Percentiles rank a stretch among this genome's conserved stretches.
Conservation (phyloP, 2,797 vertebrate species). For the Hemibagrus guttatus region DNA sequence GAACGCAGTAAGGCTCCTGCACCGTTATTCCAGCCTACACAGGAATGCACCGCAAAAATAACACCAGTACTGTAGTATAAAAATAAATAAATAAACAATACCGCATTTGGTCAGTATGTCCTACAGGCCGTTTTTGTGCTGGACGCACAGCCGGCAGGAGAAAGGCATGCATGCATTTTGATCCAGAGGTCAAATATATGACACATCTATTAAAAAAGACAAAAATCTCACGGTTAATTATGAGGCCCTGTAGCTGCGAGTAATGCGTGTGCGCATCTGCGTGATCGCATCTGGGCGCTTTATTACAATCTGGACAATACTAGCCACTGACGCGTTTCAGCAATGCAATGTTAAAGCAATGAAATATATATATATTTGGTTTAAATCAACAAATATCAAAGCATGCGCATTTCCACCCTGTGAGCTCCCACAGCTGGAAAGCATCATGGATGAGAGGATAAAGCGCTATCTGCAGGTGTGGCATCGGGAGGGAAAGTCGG, state of each 20-base stretch:
- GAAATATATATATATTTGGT: too few species aligned
- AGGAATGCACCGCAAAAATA: neutral
- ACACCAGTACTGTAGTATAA: too few species aligned
- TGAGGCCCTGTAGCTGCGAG: neutral
- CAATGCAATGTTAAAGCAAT: too few species aligned
- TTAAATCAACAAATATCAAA: neutral
- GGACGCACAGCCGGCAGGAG: neutral
- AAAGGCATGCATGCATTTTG: neutral
- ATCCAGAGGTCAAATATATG: neutral
- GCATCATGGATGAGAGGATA: slow-evolving; percentile 31
- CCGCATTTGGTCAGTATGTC: neutral
- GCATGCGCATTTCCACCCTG: neutral
- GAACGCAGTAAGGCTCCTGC: neutral
- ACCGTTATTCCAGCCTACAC: slow-evolving; percentile 3
- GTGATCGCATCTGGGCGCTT: neutral
- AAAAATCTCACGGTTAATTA: neutral
- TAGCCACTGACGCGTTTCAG: neutral
- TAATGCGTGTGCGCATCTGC: slow-evolving; percentile 3
- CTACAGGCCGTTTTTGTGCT: neutral
- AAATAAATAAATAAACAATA: neutral
- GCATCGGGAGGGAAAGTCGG: slow-evolving; percentile 38
- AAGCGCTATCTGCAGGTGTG: slow-evolving; percentile 56
- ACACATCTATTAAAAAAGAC: neutral
- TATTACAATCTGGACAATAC: neutral
- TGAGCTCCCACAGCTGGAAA: slow-evolving; percentile 6